These are phyloP conservation scores for Pararge aegeria DNA, from an alignment of 1,140 invertebrate species.

Conservation along the genomic window DNA sequence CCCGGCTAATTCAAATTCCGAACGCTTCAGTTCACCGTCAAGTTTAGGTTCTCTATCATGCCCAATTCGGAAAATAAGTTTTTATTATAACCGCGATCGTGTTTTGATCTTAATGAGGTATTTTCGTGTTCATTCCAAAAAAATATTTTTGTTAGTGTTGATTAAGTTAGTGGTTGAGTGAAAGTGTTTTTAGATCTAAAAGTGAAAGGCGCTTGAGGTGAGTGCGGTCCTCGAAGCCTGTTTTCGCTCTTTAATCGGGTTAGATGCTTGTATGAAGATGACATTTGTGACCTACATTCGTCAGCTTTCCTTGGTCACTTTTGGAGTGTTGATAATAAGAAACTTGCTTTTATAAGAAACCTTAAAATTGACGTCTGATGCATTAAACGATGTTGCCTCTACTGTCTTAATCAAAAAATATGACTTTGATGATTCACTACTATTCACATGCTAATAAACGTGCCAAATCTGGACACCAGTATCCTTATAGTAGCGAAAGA, in stretches of 20 bases:
- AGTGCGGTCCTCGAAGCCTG: slow-evolving; percentile 46
- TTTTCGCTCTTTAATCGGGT: slow-evolving; percentile 45
- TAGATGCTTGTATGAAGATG: slow-evolving; percentile 45
- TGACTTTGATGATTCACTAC: too few species aligned
- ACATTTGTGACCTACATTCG: slow-evolving; percentile 35
- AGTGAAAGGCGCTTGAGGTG: slow-evolving; percentile 61
- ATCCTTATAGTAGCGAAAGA: too few species aligned
- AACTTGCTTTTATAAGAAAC: background rate
- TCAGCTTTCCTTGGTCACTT: slow-evolving; percentile 12
- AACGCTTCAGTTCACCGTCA: slow-evolving; percentile 16
- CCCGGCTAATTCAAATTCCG: slow-evolving; percentile 27
- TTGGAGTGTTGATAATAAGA: background rate
- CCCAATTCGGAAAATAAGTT: slow-evolving; percentile 1
- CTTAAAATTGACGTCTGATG: too few species aligned
- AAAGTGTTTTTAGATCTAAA: slow-evolving; percentile 62
- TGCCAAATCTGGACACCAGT: too few species aligned
- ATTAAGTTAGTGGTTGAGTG: slow-evolving; percentile 37
- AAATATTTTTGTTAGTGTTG: slow-evolving; percentile 14
- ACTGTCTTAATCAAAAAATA: too few species aligned
- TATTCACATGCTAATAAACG: too few species aligned
- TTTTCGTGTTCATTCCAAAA: slow-evolving; percentile 17
- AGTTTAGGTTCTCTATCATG: slow-evolving; percentile 14
- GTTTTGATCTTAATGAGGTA: background rate
- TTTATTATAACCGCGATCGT: slow-evolving; percentile 15
- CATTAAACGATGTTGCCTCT: too few species aligned